Conservation (phyloP, 2,113 vertebrate species). For the Columbina picui region DNA sequence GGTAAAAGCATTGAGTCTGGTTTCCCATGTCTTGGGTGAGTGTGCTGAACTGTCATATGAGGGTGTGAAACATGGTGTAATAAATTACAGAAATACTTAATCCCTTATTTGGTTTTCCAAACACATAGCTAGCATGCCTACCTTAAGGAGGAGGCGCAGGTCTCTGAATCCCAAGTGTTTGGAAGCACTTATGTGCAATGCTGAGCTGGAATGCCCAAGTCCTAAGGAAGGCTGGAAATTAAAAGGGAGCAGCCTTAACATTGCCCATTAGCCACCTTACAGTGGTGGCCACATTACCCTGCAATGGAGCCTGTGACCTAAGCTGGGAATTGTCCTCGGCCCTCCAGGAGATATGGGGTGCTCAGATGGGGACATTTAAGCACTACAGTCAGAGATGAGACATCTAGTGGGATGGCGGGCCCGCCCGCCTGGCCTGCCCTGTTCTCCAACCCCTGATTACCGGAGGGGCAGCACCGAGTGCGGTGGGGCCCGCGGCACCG, state of each 20-base stretch:
- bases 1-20: not conserved
- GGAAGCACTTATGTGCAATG: accelerated
- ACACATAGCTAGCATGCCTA: not conserved
- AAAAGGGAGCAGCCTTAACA: accelerated
- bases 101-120: not conserved
- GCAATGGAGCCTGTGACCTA: not conserved
- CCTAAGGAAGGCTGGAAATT: not conserved
- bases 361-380: not conserved
- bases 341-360: not conserved
- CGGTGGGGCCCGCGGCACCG: no score
- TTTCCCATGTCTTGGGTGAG: not conserved
- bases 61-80: not conserved
- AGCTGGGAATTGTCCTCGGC: accelerated
- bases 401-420: accelerated
- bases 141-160: not conserved
- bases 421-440: not conserved
- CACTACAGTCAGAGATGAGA: no score
- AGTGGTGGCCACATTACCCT: not conserved
- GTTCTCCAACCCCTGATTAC: not conserved
- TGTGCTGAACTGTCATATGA: not conserved
- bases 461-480: not conserved
- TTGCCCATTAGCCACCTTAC: accelerated
- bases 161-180: not conserved
- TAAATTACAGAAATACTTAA: not conserved
- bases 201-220: not conserved